phyloP scores from a whole-genome alignment of 2,113 vertebrate genomes.

The Oryctolagus cuniculus region DNA sequence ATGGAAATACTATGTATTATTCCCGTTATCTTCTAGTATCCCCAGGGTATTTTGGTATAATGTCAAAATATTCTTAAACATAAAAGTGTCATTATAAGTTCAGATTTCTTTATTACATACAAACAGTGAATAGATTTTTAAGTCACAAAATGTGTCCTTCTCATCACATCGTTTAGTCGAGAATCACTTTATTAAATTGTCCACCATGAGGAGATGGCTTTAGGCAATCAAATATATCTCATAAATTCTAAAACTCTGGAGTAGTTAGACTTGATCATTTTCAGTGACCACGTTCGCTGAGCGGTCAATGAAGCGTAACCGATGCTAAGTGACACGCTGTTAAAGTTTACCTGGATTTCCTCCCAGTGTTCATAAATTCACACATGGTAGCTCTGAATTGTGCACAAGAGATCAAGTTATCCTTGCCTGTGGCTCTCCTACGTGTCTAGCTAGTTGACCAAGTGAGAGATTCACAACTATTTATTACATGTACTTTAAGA shows the following conservation, averaged over 20 bases:
- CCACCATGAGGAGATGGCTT: background rate
- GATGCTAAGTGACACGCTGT: constrained; percentile 72
- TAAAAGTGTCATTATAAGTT: background rate
- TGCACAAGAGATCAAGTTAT: constrained; percentile 79
- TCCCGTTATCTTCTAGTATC: background rate
- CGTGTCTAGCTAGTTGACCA: constrained; percentile 53
- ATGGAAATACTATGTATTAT: background rate
- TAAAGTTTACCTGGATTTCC: constrained; percentile 78
- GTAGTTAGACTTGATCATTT: background rate
- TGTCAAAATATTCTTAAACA: background rate
- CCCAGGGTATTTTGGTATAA: background rate
- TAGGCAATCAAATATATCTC: constrained; percentile 19
- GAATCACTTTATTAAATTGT: constrained; percentile 15
- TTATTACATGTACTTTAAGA: constrained; percentile 55
- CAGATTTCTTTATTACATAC: background rate
- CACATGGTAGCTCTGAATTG: constrained; percentile 75
- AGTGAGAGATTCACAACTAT: constrained; percentile 75
- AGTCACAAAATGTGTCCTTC: constrained; percentile 28
- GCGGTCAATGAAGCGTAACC: constrained; percentile 50
- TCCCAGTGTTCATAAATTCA: constrained; percentile 83
- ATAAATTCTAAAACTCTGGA: constrained; percentile 48
- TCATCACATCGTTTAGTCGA: background rate
- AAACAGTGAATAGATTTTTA: constrained; percentile 9
- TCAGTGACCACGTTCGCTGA: constrained; percentile 24
- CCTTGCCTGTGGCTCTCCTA: constrained; percentile 55